Evolutionary conservation across 2,888 invertebrate genomes (phyloP), one percentile per base, ranked within the genome.

Genomic region (Pollenia amentaria): DNA sequence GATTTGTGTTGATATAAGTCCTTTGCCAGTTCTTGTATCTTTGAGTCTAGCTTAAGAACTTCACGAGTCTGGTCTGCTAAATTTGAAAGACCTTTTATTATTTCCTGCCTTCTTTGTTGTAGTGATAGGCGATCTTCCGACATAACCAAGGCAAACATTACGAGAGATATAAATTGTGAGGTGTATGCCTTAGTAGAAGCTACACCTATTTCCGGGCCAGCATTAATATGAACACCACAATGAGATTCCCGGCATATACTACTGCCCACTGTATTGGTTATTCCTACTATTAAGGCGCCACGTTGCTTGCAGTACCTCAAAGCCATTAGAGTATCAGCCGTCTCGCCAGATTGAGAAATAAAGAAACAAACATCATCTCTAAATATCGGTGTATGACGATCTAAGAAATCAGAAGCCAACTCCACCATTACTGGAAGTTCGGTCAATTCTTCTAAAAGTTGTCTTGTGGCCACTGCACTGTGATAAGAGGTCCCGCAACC

Each of bases 101-200:
- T 99, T 94, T 98, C 97, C 73, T 95, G 94, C 72, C 99, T 95
- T 77, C 99, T 95, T 81, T 96, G 95, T 91, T 97, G 97, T 92
- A 98, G 95, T 0, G 99, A 99, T 91, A 99, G 96, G 89, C 99
- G 96, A 94, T 99, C 99, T 93, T 99, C 99, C 92, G 98, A 98
- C 96, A 99, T 97, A 55, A 99, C 98, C 87, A 99, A 94, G 0
- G 98, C 99, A 93, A 99, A 99, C 99, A 99, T 98, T 18, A 99
- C 99, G 88, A 99, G 95, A 0, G 99, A 98, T 88, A 99, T 97
- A 93, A 99, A 99, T 94, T 99, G 99, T 88, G 99, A 99, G 0
- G 99, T 99, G 94, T 99, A 99, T 0, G 99, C 99, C 94, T 99
- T 99, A 6, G 99, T 99, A 67, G 99, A 99, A 44, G 99, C 99